Conservation (phyloP, 2,888 invertebrate genomes). For the Tetragonisca angustula region DNA sequence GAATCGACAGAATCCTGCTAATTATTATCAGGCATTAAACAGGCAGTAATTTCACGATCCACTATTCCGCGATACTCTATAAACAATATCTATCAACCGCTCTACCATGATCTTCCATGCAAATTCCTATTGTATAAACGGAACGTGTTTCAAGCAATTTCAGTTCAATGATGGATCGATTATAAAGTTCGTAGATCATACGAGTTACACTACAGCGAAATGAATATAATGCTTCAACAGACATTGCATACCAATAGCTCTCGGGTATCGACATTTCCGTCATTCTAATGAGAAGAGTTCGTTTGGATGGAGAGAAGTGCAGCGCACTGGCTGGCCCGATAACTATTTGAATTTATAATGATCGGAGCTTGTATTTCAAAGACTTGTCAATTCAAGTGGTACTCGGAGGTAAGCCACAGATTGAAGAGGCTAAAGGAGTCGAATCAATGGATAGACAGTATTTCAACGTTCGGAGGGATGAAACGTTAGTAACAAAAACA, state of each 20-base stretch:
- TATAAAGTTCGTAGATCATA: constrained; percentile 28
- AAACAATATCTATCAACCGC: not conserved
- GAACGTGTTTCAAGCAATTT: not conserved
- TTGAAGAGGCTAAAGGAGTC: not conserved
- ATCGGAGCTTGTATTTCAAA: constrained; percentile 18
- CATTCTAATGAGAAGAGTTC: constrained; percentile 55
- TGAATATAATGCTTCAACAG: constrained; percentile 58
- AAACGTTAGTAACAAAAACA: not conserved
- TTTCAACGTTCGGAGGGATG: not conserved
- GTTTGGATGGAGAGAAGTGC: constrained; percentile 44
- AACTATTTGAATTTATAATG: constrained; percentile 64
- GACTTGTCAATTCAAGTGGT: constrained; percentile 20
- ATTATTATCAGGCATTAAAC: not conserved
- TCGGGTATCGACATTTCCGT: constrained; percentile 66
- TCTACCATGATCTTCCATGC: too few relatives aligned
- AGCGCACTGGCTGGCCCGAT: constrained; percentile 42
- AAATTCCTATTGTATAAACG: not conserved
- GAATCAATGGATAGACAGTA: constrained; percentile 13
- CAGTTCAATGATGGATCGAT: constrained; percentile 38
- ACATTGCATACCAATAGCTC: constrained; percentile 45
- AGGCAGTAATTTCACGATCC: not conserved
- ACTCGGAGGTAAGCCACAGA: constrained; percentile 5
- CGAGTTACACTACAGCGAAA: constrained; percentile 56
- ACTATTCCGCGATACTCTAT: too few relatives aligned
- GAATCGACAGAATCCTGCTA: not conserved